Evolutionary conservation across 1,140 invertebrate genomes (phyloP), one percentile per base, ranked within the genome.

Genomic region (Drosophila simulans): DNA sequence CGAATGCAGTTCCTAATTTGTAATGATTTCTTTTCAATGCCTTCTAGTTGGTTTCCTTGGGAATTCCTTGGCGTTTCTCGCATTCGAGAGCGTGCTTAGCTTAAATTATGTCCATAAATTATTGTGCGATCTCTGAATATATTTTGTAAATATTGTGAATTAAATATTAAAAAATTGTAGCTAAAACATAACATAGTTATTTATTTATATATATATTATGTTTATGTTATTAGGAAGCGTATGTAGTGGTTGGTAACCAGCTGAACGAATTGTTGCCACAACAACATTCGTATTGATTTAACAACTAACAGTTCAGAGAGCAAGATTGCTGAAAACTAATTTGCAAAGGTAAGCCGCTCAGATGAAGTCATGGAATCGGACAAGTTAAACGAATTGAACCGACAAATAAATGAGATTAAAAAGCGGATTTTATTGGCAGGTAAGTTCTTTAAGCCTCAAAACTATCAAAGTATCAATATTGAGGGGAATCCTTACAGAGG

Each of bases 371-470:
- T 93, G 54, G 91, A 93, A 52, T 94, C 94, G 17, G 94, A 94
- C 59, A 94, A 94, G 66, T 70, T 95, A n/a, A 94, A 93, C 48
- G 93, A 93, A 45, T 93, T 96, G 45, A 96, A 96, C 88, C 95
- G 95, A 69, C 95, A 96, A 93, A 96, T 97, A 88, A 93, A 95
- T 80, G 95, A 96, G 92, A 94, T 96, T 42, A 97, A 96, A 88
- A 97, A 96, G 92, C 96, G 96, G 85, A 96, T 97, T 86, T 95
- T 96, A 79, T 88, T 97, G 59, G 96, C 96, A 91, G 96, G 96
- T 96, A n/a, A 31, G 48, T 12, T 3, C 37, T 22, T 3, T 0
- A 22, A 35, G 7, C 10, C 12, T 37, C 5, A 0, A 12, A 25
- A 8, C 59, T 25, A 11, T 31, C 20, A 49, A 27, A 3, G 35